These are phyloP conservation scores for Diadema setosum DNA, from an alignment of 35 echinoderm and acorn worm species.

Conservation along the genomic window DNA sequence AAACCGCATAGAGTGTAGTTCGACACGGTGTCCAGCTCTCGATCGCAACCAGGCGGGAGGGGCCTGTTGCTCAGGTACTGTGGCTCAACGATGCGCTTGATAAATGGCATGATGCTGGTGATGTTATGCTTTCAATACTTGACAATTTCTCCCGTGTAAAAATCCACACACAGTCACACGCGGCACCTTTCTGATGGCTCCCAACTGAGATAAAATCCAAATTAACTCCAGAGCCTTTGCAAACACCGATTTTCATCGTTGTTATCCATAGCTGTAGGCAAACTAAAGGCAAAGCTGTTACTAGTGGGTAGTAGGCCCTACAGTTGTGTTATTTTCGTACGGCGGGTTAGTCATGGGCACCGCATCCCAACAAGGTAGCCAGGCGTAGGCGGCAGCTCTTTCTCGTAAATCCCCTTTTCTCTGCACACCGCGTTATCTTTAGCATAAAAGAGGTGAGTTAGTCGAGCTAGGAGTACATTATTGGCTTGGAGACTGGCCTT, in stretches of 20 bases:
- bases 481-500: too few species aligned
- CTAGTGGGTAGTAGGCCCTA: too few species aligned
- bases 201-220: constrained; percentile 18
- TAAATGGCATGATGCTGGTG: constrained; percentile 79
- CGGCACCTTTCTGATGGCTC: not conserved
- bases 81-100: constrained; percentile 79
- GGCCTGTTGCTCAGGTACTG: constrained; percentile 81
- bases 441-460: not conserved
- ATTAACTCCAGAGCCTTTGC: not conserved
- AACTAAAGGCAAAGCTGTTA: not conserved
- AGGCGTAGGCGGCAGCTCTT: not conserved
- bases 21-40: constrained; percentile 74
- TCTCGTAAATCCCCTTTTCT: not conserved
- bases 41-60: constrained; percentile 67
- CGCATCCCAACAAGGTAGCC: not conserved
- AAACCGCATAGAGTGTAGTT: constrained; percentile 85
- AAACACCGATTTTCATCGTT: not conserved
- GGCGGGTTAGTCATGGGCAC: too few species aligned
- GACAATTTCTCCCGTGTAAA: too few species aligned
- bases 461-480: too few species aligned
- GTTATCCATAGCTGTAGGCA: not conserved
- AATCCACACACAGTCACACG: not conserved
- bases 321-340: not conserved
- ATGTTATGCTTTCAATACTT: not conserved
- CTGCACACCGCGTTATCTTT: not conserved